Evolutionary conservation across 2,113 vertebrate species (phyloP).

Genomic region (Illadopsis cleaveri): DNA sequence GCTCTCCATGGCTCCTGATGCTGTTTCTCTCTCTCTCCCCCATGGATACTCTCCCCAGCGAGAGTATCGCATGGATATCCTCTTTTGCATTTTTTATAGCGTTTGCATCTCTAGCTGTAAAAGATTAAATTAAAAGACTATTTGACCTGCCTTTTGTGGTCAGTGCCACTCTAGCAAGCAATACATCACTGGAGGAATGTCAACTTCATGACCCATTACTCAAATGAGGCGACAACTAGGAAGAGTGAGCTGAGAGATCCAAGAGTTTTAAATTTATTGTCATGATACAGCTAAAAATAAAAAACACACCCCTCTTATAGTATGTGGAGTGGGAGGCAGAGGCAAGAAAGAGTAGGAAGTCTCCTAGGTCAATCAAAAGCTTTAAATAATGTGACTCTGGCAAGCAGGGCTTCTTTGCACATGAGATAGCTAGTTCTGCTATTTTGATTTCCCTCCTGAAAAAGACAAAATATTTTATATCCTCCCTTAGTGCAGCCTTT

Average conservation of each 20-base stretch:
- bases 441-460: neutral
- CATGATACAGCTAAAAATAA: constrained; percentile 7
- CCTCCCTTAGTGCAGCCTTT: neutral
- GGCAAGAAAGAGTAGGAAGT: constrained; percentile 4
- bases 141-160: constrained; percentile 45
- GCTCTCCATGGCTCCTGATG: neutral
- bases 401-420: neutral
- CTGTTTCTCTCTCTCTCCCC: neutral
- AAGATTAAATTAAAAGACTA: constrained; percentile 49
- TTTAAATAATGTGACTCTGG: constrained; percentile 29
- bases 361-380: constrained; percentile 22
- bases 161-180: constrained; percentile 32
- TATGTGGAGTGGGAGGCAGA: neutral
- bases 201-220: constrained; percentile 54
- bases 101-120: constrained; percentile 3
- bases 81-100: neutral
- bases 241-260: constrained; percentile 20
- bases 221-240: constrained; percentile 26
- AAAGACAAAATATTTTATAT: neutral
- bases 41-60: neutral
- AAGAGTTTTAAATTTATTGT: constrained; percentile 43
- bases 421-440: neutral
- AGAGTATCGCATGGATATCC: constrained; percentile 37
- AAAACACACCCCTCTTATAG: neutral
- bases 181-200: constrained; percentile 45